Conservation (phyloP, 1,140 invertebrate genomes). For the Apis dorsata region DNA sequence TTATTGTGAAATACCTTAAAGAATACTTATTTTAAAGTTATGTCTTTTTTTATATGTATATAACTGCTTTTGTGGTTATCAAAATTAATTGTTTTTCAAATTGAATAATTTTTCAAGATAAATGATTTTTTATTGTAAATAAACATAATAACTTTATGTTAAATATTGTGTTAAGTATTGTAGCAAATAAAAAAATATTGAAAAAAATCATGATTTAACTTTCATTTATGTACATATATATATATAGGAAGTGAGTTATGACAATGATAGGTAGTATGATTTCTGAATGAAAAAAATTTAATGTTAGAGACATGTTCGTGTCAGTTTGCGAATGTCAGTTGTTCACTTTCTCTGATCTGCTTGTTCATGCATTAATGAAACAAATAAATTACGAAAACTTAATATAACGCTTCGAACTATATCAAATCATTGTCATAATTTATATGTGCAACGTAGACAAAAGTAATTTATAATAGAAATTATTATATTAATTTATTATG, state of each 20-base stretch:
- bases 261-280: not conserved
- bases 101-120: not conserved
- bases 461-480: not conserved
- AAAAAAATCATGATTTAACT: not conserved
- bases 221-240: not conserved
- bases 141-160: too few species aligned
- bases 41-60: not conserved
- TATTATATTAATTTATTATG: not conserved
- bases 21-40: slow-evolving; percentile 36
- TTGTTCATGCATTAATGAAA: slow-evolving; percentile 11
- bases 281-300: slow-evolving; percentile 5
- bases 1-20: slow-evolving; percentile 50
- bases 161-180: too few species aligned
- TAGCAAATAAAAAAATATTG: too few species aligned
- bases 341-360: slow-evolving; percentile 25
- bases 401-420: not conserved
- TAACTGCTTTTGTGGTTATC: not conserved
- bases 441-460: not conserved
- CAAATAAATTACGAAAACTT: slow-evolving; percentile 1
- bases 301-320: not conserved
- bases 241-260: not conserved
- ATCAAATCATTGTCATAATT: slow-evolving; percentile 7
- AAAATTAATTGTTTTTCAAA: not conserved
- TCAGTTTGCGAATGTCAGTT: slow-evolving; percentile 1
- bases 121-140: not conserved